A percentile compares a stretch with the other conserved stretches of the same genome.
phyloP scores from a whole-genome alignment of 2,797 vertebrate genomes.

The Lepus townsendii region DNA sequence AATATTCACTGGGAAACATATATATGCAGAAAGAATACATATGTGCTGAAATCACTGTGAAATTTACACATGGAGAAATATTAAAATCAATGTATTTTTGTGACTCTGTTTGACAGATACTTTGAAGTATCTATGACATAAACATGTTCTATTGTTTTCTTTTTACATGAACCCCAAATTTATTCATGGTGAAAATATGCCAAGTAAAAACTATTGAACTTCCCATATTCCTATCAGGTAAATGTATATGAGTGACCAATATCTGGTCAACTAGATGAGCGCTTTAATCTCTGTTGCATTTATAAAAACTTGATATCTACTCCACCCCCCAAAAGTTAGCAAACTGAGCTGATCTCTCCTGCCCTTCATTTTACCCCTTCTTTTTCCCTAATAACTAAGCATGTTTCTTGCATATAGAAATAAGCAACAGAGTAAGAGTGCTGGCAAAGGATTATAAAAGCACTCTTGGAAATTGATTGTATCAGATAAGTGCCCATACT shows the following conservation, averaged over 20 bases:
- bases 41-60: neutral
- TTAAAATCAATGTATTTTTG: neutral
- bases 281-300: neutral
- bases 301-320: neutral
- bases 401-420: neutral
- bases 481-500: neutral
- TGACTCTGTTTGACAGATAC: neutral
- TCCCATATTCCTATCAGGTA: neutral
- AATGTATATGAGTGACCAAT: neutral
- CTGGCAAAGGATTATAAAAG: conserved; percentile 20
- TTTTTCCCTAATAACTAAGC: neutral
- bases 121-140: neutral
- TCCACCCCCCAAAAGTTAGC: neutral
- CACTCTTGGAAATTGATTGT: neutral
- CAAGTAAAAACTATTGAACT: neutral
- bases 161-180: neutral
- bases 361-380: neutral
- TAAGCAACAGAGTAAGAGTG: neutral
- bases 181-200: neutral
- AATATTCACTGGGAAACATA: neutral
- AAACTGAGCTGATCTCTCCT: neutral
- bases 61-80: neutral
- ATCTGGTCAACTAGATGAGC: neutral
- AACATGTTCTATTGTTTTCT: neutral
- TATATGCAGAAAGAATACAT: neutral